Evolutionary conservation across 2,113 vertebrate genomes (phyloP), one percentile per base, ranked within the genome.

Genomic region (Triplophysa dalaica): DNA sequence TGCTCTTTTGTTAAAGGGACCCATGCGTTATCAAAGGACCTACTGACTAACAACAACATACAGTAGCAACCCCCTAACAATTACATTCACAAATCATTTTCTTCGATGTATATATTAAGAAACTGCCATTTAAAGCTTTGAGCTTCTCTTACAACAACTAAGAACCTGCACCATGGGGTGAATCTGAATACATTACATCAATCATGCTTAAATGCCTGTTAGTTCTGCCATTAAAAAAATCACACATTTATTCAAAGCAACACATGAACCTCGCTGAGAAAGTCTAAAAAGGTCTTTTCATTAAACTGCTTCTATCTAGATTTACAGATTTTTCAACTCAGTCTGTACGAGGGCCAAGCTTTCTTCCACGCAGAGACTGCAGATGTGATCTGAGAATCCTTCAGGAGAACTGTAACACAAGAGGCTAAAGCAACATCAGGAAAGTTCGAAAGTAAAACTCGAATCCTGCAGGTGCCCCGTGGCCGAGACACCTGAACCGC

Each of bases 371-470:
- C n/a, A 2, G 54, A 58, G 19, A 21, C 19, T 21, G n/a, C 54
- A 21, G 54, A 58, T 58, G 54, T 58, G 54, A n/a, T 21, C 54
- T 61, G 16, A 61, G 54, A 60, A 12, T 1, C 3, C 52, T 60
- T 19, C 7, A 60, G 84, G 80, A 86, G 13, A 11, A 41, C 54
- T 45, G 70, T 26, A 74, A 74, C 56, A 62, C 19, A 74, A 74
- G 72, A 43, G 38, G 72, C 72, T 62, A 26, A 62, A 45, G 16
- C 72, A 62, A 74, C 72, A 61, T 61, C 54, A 74, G 70, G 70
- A 74, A 16, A 74, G 13, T 22, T 22, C 0, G 33, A 50, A 12
- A 17, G n/a, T 16, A 61, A 17, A 74, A 73, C 19, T 33, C 24
- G 70, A 61, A 26, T 45, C 72, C 56, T 74, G 56, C 72, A 74